Percentiles rank a stretch among this genome's conserved stretches.
Evolutionary conservation across 2,113 vertebrate genomes (phyloP).

Genomic region (Sarotherodon lohbergeri): DNA sequence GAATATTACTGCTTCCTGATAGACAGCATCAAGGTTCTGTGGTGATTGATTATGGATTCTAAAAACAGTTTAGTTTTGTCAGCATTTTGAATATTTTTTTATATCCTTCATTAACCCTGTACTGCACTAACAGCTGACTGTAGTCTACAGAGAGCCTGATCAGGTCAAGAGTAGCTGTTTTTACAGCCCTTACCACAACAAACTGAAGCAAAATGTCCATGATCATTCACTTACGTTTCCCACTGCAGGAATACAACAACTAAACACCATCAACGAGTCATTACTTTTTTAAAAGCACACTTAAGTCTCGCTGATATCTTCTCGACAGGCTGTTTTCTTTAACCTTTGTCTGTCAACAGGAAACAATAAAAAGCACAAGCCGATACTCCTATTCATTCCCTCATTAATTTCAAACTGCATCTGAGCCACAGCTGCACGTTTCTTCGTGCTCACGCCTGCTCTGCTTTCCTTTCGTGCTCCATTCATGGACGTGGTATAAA

Average conservation of each 20-base stretch:
- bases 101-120: background rate
- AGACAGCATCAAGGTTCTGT: fast-evolving
- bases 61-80: fast-evolving
- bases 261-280: background rate
- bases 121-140: background rate
- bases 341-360: background rate
- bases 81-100: background rate
- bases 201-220: background rate
- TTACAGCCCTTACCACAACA: fast-evolving
- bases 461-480: background rate
- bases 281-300: background rate
- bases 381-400: background rate
- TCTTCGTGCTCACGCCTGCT: background rate
- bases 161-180: background rate
- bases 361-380: background rate
- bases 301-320: background rate
- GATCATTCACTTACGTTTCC: background rate
- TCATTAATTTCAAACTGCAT: background rate
- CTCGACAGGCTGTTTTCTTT: background rate
- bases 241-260: background rate
- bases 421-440: background rate
- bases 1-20: background rate
- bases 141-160: background rate
- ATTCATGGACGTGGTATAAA: background rate
- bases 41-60: background rate